A percentile compares a stretch with the other conserved stretches of the same genome.
phyloP scores from a whole-genome alignment of 2,797 vertebrate species.

The Paguma larvata region DNA sequence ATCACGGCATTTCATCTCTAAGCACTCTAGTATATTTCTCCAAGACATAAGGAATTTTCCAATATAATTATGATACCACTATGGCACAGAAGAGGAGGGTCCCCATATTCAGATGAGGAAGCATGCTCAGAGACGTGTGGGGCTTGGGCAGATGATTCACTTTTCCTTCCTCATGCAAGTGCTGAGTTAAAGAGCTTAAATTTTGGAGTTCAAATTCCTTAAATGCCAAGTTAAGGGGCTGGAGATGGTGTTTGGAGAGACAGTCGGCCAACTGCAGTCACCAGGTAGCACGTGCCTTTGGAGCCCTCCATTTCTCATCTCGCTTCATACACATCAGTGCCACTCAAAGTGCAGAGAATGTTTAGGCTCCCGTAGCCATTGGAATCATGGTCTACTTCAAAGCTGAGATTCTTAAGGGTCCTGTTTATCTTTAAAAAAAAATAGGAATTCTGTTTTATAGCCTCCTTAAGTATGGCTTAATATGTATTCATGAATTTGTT shows the following conservation, averaged over 20 bases:
- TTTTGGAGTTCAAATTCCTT: background rate
- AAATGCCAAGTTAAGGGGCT: background rate
- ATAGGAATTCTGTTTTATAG: background rate
- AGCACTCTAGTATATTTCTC: background rate
- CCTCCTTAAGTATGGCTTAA: background rate
- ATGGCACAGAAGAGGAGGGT: background rate
- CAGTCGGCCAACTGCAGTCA: rapidly evolving
- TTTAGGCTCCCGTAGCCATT: background rate
- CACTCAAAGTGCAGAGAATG: background rate
- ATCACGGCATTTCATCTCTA: background rate
- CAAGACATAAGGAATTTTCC: background rate
- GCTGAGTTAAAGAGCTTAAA: background rate
- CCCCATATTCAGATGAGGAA: background rate
- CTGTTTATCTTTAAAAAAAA: background rate
- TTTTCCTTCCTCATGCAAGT: background rate
- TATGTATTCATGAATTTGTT: background rate
- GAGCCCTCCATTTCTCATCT: background rate
- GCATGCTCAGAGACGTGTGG: background rate
- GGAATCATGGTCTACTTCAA: background rate
- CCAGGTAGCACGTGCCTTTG: background rate
- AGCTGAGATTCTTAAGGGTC: background rate
- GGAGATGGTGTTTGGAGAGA: background rate
- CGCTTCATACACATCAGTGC: too few species aligned
- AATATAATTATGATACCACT: background rate
- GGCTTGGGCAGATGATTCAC: background rate